phyloP scores from a whole-genome alignment of 2,888 invertebrate genomes.

The Bimastos eiseni region DNA sequence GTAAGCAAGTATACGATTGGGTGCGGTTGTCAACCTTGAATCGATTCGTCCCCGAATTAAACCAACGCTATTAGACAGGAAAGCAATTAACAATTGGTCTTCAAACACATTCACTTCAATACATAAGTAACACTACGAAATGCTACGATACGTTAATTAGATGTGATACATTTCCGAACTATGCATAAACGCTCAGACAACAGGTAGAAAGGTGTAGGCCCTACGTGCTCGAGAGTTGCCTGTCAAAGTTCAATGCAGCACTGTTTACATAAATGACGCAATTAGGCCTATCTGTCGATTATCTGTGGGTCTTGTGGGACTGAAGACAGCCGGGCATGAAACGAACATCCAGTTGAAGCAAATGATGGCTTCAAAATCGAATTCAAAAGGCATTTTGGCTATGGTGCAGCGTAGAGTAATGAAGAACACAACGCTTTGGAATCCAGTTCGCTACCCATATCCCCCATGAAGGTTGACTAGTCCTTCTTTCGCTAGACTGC shows the following conservation, averaged over 20 bases:
- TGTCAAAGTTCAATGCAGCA: background rate
- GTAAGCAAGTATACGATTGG: no score
- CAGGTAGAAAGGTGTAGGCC: background rate
- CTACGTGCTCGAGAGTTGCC: background rate
- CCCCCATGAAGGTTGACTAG: no score
- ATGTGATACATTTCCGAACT: background rate
- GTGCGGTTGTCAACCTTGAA: background rate
- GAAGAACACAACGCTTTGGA: no score
- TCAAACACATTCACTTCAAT: background rate
- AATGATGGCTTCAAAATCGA: background rate
- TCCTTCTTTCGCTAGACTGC: no score
- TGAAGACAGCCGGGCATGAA: background rate
- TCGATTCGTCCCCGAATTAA: background rate
- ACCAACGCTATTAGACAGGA: background rate
- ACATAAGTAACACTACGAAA: background rate
- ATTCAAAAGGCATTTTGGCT: no score
- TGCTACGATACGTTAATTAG: background rate
- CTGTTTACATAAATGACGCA: background rate
- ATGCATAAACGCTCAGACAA: background rate
- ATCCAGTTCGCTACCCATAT: no score
- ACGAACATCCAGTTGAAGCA: background rate
- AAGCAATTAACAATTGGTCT: background rate
- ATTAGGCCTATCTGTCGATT: background rate
- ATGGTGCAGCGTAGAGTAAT: no score
- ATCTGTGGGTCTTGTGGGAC: background rate